Percentiles rank a stretch among this genome's conserved stretches.
phyloP scores from a whole-genome alignment of 2,888 invertebrate genomes.

The Dolomedes plantarius region DNA sequence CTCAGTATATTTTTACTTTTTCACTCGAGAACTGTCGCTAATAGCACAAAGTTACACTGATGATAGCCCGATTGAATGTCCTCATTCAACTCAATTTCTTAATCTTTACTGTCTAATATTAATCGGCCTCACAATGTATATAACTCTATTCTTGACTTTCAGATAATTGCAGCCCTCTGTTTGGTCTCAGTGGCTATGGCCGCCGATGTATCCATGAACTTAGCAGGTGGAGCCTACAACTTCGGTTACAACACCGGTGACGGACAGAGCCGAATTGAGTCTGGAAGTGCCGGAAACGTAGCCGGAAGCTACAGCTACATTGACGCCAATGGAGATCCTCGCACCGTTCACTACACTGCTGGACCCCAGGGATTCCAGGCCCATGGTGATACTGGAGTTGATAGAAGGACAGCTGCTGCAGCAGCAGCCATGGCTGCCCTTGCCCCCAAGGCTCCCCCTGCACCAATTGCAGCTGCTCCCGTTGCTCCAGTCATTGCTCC shows the following conservation, averaged over 20 bases:
- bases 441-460: conserved; percentile 54
- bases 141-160: no score
- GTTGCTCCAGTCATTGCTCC: conserved; percentile 21
- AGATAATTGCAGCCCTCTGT: not conserved
- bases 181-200: conserved; percentile 50
- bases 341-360: conserved; percentile 60
- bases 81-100: no score
- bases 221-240: conserved; percentile 47
- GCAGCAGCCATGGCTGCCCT: conserved; percentile 68
- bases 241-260: conserved; percentile 60
- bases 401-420: conserved; percentile 71
- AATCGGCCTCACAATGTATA: no score
- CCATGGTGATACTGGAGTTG: conserved; percentile 70
- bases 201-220: conserved; percentile 46
- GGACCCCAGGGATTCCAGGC: conserved; percentile 67
- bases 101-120: no score
- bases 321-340: conserved; percentile 63
- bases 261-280: conserved; percentile 40
- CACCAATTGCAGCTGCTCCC: conserved; percentile 3
- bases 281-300: conserved; percentile 17
- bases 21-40: no score
- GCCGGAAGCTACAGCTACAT: conserved; percentile 68
- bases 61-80: no score
- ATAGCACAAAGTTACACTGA: no score
- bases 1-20: no score